Evolutionary conservation across 2,888 invertebrate species (phyloP).

Genomic region (Drosophila demipolita): DNA sequence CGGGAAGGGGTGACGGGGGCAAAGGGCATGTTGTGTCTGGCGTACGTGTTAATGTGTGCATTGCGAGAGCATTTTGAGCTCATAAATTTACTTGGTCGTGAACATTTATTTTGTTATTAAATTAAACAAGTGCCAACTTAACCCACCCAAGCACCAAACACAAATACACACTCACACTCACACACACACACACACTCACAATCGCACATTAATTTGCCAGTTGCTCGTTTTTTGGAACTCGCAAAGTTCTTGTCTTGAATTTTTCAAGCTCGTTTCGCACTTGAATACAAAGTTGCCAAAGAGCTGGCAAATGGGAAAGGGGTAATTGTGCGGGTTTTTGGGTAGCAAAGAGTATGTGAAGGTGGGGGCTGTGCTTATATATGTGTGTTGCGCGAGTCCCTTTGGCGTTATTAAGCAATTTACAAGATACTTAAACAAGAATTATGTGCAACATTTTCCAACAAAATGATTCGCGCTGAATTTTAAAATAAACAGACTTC

Average conservation of each 20-base stretch:
- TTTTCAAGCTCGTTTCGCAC: slow-evolving; percentile 71
- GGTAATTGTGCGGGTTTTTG: slow-evolving; percentile 53
- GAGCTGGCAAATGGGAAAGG: slow-evolving; percentile 31
- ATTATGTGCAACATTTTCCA: slow-evolving; percentile 83
- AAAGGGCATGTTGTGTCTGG: slow-evolving; percentile 17
- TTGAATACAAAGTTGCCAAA: slow-evolving; percentile 74
- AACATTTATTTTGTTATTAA: slow-evolving; percentile 84
- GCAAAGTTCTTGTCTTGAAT: slow-evolving; percentile 69
- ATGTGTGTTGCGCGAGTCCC: slow-evolving; percentile 55
- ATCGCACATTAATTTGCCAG: slow-evolving; percentile 67
- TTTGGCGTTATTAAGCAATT: slow-evolving; percentile 84
- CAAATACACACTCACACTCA: slow-evolving; percentile 20
- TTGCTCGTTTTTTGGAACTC: slow-evolving; percentile 50
- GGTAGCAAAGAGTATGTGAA: not conserved
- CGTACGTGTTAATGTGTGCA: slow-evolving; percentile 73
- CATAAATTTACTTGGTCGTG: slow-evolving; percentile 82
- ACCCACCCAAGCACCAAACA: slow-evolving; percentile 16
- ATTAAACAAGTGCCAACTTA: slow-evolving; percentile 75
- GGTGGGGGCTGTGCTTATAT: slow-evolving; percentile 5
- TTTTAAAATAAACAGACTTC: slow-evolving; percentile 81
- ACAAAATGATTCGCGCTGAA: slow-evolving; percentile 80
- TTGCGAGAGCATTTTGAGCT: slow-evolving; percentile 58
- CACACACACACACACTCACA: slow-evolving; percentile 20
- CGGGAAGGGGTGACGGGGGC: not conserved
- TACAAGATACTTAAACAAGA: slow-evolving; percentile 84